These are phyloP conservation scores for Trichacis sp. DNA, from an alignment of 2,888 invertebrate species.

Conservation along the genomic window DNA sequence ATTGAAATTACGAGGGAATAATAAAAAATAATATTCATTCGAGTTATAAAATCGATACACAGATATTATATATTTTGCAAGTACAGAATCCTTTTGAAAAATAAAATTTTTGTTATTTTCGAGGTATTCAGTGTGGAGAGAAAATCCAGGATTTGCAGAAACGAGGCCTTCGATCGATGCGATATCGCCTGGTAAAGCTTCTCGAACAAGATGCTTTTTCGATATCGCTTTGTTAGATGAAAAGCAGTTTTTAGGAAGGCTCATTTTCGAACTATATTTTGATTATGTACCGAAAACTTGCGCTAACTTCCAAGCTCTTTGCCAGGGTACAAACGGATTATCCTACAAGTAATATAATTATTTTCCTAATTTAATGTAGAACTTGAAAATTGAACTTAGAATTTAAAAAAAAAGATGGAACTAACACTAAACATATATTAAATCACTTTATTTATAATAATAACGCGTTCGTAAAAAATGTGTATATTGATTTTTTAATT, in stretches of 20 bases:
- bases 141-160: slow-evolving; percentile 35
- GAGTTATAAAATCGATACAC: too few species aligned
- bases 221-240: slow-evolving; percentile 56
- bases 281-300: slow-evolving; percentile 64
- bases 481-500: too few species aligned
- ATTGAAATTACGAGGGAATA: too few species aligned
- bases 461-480: too few species aligned
- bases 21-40: too few species aligned
- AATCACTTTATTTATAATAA: too few species aligned
- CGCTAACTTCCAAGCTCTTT: slow-evolving; percentile 63
- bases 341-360: slow-evolving; percentile 59
- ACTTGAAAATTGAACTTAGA: too few species aligned
- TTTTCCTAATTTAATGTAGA: too few species aligned
- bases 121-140: slow-evolving; percentile 41
- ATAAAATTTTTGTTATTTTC: not conserved
- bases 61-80: too few species aligned
- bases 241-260: slow-evolving; percentile 55
- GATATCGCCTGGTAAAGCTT: slow-evolving; percentile 27
- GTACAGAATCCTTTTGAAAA: too few species aligned
- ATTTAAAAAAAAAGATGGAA: too few species aligned
- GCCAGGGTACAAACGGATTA: slow-evolving; percentile 58
- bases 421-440: too few species aligned
- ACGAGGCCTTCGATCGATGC: slow-evolving; percentile 22
- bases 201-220: slow-evolving; percentile 57
- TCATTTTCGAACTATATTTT: slow-evolving; percentile 64